Percentiles rank a stretch among this genome's conserved stretches.
Conservation (phyloP, 2,113 vertebrate species). For the Dolichotis patagonum region DNA sequence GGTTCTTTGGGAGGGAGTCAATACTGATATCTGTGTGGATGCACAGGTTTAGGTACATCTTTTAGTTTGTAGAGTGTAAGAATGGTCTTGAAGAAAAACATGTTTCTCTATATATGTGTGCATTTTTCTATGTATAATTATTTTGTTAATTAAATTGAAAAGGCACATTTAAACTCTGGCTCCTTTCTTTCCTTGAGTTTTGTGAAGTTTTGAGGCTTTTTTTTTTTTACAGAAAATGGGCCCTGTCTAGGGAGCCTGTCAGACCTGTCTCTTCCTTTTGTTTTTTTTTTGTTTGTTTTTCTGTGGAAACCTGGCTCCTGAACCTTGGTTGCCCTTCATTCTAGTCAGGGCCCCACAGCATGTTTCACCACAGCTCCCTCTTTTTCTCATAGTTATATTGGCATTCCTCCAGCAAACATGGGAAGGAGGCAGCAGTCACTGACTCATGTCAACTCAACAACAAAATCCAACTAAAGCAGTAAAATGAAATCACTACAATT, state of each 20-base stretch:
- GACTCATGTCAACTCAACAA: conserved; percentile 46
- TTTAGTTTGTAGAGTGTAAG: not conserved
- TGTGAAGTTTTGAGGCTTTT: conserved; percentile 56
- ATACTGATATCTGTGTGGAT: not conserved
- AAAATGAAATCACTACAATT: conserved; percentile 67
- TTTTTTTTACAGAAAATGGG: conserved; percentile 63
- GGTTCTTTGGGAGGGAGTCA: not conserved
- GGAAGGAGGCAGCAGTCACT: conserved; percentile 48
- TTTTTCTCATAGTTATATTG: conserved; percentile 65
- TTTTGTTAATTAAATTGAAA: conserved; percentile 62
- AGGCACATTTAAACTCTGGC: conserved; percentile 42
- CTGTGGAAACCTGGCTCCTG: conserved; percentile 71
- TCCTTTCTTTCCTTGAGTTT: conserved; percentile 40
- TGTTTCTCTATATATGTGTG: not conserved
- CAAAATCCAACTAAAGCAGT: conserved; percentile 45
- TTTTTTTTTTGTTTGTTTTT: conserved; percentile 73
- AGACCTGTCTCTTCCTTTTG: conserved; percentile 72
- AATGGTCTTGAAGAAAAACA: conserved; percentile 49
- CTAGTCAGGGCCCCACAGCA: conserved; percentile 48
- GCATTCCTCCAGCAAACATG: conserved; percentile 57
- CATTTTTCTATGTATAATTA: conserved; percentile 8
- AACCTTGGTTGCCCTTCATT: conserved; percentile 69
- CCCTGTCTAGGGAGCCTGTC: conserved; percentile 64
- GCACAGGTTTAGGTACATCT: conserved; percentile 33
- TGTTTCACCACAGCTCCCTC: conserved; percentile 51